Evolutionary conservation across 2,797 vertebrate genomes (phyloP).

Genomic region (Leucoraja ocellata): DNA sequence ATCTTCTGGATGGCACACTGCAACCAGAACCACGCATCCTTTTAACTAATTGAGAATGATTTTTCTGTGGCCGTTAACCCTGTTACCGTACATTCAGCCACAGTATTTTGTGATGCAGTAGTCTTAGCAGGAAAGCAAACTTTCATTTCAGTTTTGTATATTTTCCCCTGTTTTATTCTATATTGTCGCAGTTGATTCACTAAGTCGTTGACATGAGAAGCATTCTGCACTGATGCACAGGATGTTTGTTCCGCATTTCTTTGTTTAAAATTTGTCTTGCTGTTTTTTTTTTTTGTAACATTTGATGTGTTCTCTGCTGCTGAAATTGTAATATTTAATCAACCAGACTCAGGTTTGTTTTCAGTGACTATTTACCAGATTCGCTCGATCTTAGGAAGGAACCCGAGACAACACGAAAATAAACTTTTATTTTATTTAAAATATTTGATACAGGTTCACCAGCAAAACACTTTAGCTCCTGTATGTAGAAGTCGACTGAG

Average conservation of each 20-base stretch:
- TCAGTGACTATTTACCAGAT: conserved; percentile 24
- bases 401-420: conserved; percentile 32
- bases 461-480: conserved; percentile 30
- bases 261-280: conserved; percentile 37
- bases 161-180: conserved; percentile 27
- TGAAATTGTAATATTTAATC: conserved; percentile 38
- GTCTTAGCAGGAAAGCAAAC: not conserved
- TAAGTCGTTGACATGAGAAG: conserved; percentile 31
- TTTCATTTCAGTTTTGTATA: conserved; percentile 16
- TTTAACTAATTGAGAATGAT: conserved; percentile 24
- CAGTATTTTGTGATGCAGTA: conserved; percentile 35
- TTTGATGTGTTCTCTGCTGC: conserved; percentile 38
- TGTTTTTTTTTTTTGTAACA: conserved; percentile 33
- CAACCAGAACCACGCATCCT: conserved; percentile 26
- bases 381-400: not conserved
- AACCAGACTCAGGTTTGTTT: conserved; percentile 31
- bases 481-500: conserved; percentile 30
- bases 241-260: conserved; percentile 34
- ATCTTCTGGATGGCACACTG: conserved; percentile 22
- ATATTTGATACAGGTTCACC: conserved; percentile 38
- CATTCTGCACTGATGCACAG: conserved; percentile 39
- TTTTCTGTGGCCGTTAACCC: conserved; percentile 24
- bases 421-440: conserved; percentile 38
- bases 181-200: conserved; percentile 23
- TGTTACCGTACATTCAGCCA: conserved; percentile 19